Evolutionary conservation across 2,797 vertebrate genomes (phyloP).

Genomic region (Loris lydekkerianus): DNA sequence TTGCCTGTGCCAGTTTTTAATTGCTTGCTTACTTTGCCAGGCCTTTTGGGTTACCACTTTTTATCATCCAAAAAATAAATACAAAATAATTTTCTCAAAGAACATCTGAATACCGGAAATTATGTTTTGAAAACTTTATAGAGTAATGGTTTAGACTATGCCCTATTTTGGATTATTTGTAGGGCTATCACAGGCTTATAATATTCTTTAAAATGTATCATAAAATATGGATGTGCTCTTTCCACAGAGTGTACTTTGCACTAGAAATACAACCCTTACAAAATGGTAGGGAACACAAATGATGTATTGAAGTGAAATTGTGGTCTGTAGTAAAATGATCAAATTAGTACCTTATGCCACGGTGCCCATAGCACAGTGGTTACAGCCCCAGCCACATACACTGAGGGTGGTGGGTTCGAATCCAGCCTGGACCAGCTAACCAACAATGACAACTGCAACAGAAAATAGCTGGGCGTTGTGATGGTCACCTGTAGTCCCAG

Average conservation of each 20-base stretch:
- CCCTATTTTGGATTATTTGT: constrained; percentile 4
- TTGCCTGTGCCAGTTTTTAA: neutral
- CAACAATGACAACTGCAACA: no score
- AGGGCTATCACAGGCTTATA: neutral
- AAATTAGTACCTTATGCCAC: neutral
- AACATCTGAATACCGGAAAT: constrained; percentile 8
- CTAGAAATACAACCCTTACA: neutral
- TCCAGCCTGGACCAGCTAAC: no score
- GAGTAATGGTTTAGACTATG: neutral
- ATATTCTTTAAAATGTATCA: neutral
- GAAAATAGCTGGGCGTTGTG: no score
- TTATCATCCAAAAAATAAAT: constrained; percentile 17
- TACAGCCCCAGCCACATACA: no score
- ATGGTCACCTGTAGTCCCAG: no score
- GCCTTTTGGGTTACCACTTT: constrained; percentile 20
- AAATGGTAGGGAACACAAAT: neutral
- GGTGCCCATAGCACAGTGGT: no score
- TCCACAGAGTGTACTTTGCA: neutral
- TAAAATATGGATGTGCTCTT: neutral
- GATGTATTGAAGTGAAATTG: neutral
- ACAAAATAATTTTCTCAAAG: constrained; percentile 19
- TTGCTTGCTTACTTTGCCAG: neutral
- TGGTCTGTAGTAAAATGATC: neutral
- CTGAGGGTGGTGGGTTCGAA: no score
- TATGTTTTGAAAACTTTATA: neutral